Base-by-base conservation (phyloP, 2,888 invertebrate genomes). In the Drosophila tripunctata region DNA sequence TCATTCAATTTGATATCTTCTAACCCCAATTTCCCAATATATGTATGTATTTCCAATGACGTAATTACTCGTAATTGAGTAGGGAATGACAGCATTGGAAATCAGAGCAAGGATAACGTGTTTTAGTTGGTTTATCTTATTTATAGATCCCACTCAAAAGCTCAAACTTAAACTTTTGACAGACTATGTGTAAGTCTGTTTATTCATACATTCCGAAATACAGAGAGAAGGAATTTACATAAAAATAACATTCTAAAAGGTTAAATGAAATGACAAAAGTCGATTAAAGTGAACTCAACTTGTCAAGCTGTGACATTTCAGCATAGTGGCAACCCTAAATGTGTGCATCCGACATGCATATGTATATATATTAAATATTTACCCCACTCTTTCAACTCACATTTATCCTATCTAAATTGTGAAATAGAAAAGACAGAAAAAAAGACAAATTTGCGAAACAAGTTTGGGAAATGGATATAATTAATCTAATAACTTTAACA, bases 41-140 rank as follows among this genome's bases (percentile, higher is more conserved):
- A 10, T 2, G 15, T 48, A 14, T 10, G 10, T 14, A 10, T 2
- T 24, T 48, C 15, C 4, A 35, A 6, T n/a, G 22, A 6, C 8
- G 15, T 48, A 48, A 48, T 48, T 48, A 48, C 35, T 48, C 48
- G 15, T 24, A 48, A 48, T 48, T 48, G 48, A 48, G 35, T 48
- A 36, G 48, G 48, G 48, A 24, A n/a, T 48, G 48, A 48, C 48
- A 48, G 48, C 21, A 22, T 12, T 8, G 8, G 21, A 33, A 21
- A 33, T 14, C 33, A 8, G 5, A 21, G 31, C n/a, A 5, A 8
- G 15, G 10, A 14, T 43, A 10, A 6, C 24, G 10, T 8, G 2
- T 38, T 5, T 10, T 10, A 17, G 10, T 14, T 12, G 40, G 21
- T 22, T 17, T 27, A 31, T 14, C 31, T 31, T 8, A 12, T 8